Conservation (phyloP, 2,888 invertebrate genomes). For the Muscina levida region DNA sequence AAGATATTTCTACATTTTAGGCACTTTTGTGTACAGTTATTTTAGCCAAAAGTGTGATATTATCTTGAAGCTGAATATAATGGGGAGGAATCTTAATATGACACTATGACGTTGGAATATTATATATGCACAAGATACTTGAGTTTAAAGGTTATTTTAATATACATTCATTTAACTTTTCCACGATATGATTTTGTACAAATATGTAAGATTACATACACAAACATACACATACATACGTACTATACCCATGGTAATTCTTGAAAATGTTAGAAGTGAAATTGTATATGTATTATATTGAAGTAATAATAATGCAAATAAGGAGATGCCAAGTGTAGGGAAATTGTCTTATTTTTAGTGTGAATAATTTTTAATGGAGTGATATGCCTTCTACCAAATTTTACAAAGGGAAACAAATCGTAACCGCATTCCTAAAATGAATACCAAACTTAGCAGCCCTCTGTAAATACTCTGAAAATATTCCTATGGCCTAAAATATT, state of each 20-base stretch:
- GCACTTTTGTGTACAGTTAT: slow-evolving; percentile 18
- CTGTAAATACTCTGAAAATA: too few species aligned
- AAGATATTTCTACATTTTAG: slow-evolving; percentile 1
- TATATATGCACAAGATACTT: neutral
- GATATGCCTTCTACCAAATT: too few species aligned
- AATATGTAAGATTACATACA: neutral
- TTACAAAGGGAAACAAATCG: too few species aligned
- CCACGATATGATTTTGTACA: slow-evolving; percentile 50
- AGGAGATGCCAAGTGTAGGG: slow-evolving; percentile 22
- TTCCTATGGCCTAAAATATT: too few species aligned
- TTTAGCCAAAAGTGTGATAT: slow-evolving; percentile 3
- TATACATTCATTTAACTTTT: slow-evolving; percentile 41
- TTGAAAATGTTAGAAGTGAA: too few species aligned
- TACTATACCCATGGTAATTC: slow-evolving; percentile 41
- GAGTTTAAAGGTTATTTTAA: slow-evolving; percentile 32
- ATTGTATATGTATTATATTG: too few species aligned
- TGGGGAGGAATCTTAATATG: slow-evolving; percentile 59
- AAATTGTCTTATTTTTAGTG: too few species aligned
- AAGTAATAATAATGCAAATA: too few species aligned
- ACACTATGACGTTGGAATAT: neutral
- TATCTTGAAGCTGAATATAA: slow-evolving; percentile 42
- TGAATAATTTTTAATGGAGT: too few species aligned
- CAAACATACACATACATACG: neutral
- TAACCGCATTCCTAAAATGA: too few species aligned
- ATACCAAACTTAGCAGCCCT: too few species aligned